Evolutionary conservation across 2,113 vertebrate species (phyloP).

Genomic region (Anhinga anhinga): DNA sequence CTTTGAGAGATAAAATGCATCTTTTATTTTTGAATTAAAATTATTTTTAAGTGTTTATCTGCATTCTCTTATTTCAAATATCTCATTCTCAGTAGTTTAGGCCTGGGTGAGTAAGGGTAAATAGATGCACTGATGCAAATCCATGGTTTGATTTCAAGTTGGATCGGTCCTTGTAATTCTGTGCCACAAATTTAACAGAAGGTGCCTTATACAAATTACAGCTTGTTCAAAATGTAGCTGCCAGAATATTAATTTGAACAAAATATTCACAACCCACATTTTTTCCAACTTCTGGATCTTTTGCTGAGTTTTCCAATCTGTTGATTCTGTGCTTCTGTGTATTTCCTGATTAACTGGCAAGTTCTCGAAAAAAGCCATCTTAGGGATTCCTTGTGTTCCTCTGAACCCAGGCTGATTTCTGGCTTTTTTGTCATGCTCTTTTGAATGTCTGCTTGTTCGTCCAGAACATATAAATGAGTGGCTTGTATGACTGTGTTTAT

Average conservation of each 20-base stretch:
- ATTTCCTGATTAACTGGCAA: slow-evolving; percentile 22
- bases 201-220: slow-evolving; percentile 70
- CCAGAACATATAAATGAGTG: background rate
- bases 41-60: background rate
- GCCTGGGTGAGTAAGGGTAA: slow-evolving; percentile 33
- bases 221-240: slow-evolving; percentile 70
- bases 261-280: slow-evolving; percentile 48
- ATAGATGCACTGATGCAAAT: slow-evolving; percentile 38
- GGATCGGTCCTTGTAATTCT: slow-evolving; percentile 52
- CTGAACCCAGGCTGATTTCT: background rate
- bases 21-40: background rate
- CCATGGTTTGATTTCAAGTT: slow-evolving; percentile 55
- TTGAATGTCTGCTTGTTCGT: background rate
- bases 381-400: background rate
- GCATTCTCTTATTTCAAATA: slow-evolving; percentile 8
- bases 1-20: background rate
- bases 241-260: slow-evolving; percentile 77
- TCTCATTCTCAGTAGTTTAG: background rate
- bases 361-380: background rate
- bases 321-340: slow-evolving; percentile 28
- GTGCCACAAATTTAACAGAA: slow-evolving; percentile 72
- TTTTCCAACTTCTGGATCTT: slow-evolving; percentile 44
- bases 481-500: background rate
- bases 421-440: slow-evolving; percentile 21
- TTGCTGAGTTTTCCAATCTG: slow-evolving; percentile 59